Conservation (phyloP, 2,888 invertebrate species). For the Tipula helvola region DNA sequence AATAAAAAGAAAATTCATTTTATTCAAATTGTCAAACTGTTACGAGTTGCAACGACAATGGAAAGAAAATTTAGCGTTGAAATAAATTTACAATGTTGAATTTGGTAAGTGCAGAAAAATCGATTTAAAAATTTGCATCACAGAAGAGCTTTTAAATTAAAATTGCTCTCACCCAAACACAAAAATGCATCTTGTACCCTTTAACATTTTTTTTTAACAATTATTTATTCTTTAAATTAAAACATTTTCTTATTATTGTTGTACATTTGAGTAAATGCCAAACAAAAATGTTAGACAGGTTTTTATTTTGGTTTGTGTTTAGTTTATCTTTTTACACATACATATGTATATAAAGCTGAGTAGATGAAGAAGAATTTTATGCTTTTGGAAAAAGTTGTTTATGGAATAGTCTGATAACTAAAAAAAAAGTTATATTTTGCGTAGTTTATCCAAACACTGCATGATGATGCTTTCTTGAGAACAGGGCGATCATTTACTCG, state of each 20-base stretch:
- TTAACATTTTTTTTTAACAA: not conserved
- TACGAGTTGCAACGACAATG: not conserved
- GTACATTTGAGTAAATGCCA: not conserved
- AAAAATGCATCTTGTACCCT: not conserved
- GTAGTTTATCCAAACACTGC: not conserved
- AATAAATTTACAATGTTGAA: not conserved
- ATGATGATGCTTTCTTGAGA: not conserved
- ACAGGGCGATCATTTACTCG: not conserved
- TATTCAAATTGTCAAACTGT: not conserved
- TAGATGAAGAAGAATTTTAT: not conserved
- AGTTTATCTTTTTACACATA: not conserved
- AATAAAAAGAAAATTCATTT: not conserved
- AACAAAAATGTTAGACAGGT: not conserved
- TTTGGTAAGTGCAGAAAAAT: not conserved
- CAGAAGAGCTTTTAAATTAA: not conserved
- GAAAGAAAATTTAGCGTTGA: not conserved
- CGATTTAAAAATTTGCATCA: not conserved
- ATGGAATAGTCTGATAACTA: not conserved
- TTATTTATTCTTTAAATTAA: not conserved
- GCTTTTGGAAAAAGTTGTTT: not conserved
- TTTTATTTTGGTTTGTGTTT: not conserved
- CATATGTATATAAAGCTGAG: not conserved
- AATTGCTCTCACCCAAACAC: not conserved
- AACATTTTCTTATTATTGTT: not conserved
- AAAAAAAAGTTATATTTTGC: not conserved